Base-by-base conservation (phyloP, 2,888 invertebrate species). In the Branchipolynoe longqiensis region DNA sequence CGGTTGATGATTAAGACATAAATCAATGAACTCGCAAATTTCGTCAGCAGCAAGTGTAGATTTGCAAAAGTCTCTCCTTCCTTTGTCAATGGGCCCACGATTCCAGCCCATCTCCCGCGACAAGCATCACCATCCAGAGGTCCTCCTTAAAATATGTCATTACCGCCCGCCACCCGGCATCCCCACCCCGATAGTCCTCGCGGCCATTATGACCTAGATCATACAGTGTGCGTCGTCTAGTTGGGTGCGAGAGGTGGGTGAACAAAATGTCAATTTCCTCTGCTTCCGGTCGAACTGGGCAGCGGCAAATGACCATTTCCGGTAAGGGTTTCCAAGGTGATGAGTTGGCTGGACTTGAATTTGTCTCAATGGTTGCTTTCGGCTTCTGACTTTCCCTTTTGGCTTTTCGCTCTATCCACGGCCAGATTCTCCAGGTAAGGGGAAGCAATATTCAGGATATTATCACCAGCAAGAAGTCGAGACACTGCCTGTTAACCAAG, bases 231-330 rank as follows among this genome's bases (percentile, higher is more conserved):
- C 69, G 36, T 38, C 33, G 1, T n/a, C n/a, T n/a, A n/a, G n/a
- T n/a, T n/a, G n/a, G n/a, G n/a, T n/a, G n/a, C 14, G 36, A 33
- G 69, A 36, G 36, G 33, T 38, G n/a, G 38, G 36, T 38, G 14
- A 12, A 38, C 38, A 38, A 69, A 69, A 69, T 36, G 69, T 33
- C 69, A 69, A 69, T 69, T 69, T 38, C 69, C 69, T n/a, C 33
- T 69, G 38, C 38, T 69, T 69, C 69, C 69, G 69, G 69, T 69
- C 69, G 38, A 38, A 6, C 69, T 69, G 69, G 22, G 69, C 69
- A 33, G 22, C 36, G 22, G 69, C 33, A n/a, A 38, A 69, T 69
- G 33, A 69, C 69, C 69, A 69, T 69, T 69, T 69, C 69, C 69
- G 69, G 22, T 38, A 33, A 69, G 18, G 69, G 69, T 69, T 38